Conservation (phyloP, 2,888 invertebrate genomes). For the Oeneis ivallda region DNA sequence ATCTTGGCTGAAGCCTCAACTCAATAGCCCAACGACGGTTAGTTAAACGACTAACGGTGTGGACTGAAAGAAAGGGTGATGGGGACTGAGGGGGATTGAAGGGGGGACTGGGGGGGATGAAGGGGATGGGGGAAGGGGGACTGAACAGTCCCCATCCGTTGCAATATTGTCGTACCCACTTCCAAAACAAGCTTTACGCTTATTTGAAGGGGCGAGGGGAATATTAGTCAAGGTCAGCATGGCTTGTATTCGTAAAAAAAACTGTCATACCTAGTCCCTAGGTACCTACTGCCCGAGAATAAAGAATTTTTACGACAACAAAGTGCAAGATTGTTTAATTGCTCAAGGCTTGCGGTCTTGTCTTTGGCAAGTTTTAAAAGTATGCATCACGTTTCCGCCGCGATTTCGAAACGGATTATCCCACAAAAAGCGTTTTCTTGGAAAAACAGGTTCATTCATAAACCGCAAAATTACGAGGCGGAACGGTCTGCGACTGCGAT, state of each 20-base stretch:
- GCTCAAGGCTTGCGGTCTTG: conserved; percentile 62
- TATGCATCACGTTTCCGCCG: conserved; percentile 61
- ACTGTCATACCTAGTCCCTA: background rate
- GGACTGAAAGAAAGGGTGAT: no score
- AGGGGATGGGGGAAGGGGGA: no score
- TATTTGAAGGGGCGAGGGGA: background rate
- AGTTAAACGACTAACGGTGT: no score
- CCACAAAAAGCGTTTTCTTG: conserved; percentile 59
- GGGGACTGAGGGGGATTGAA: no score
- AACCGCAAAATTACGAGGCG: conserved; percentile 56
- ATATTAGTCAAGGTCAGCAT: no score
- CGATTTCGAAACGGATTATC: conserved; percentile 41
- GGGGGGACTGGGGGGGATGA: no score
- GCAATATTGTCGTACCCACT: no score
- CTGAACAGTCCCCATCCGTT: no score
- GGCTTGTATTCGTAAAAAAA: no score
- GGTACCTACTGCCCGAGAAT: background rate
- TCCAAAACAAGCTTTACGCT: background rate
- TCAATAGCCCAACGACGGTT: no score
- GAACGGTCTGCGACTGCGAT: conserved; percentile 52
- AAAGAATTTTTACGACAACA: background rate
- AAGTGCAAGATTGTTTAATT: conserved; percentile 64
- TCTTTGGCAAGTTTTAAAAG: conserved; percentile 44
- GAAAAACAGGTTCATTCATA: conserved; percentile 57
- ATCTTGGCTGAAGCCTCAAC: no score